A percentile compares a stretch with the other conserved stretches of the same genome.
phyloP scores from a whole-genome alignment of 2,888 invertebrate genomes.

The Calliscelio sp. region DNA sequence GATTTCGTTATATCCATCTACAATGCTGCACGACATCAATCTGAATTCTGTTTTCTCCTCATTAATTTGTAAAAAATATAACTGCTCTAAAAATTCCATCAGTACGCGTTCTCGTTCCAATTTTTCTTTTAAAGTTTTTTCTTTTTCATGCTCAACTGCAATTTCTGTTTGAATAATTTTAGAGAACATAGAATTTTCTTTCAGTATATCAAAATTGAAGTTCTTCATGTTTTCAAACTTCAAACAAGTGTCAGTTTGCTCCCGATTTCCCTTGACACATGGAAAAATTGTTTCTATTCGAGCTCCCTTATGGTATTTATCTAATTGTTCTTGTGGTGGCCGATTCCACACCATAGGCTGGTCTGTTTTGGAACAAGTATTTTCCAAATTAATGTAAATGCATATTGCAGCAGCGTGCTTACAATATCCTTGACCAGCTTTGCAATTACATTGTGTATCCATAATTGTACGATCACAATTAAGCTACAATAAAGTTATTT shows the following conservation, averaged over 20 bases:
- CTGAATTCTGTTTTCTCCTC: not conserved
- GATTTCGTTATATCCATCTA: not conserved
- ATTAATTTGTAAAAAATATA: not conserved
- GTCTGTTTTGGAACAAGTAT: constrained; percentile 26
- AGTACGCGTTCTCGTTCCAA: not conserved
- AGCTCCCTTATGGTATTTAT: constrained; percentile 9
- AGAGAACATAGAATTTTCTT: not conserved
- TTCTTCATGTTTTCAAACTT: not conserved
- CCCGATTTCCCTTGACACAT: not conserved
- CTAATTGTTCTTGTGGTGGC: not conserved
- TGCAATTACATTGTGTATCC: constrained; percentile 20
- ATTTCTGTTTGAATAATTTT: not conserved
- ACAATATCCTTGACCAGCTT: constrained; percentile 18
- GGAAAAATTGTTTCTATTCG: not conserved
- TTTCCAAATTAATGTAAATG: constrained; percentile 8
- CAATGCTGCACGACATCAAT: too few relatives aligned
- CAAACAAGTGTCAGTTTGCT: not conserved
- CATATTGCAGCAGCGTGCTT: constrained; percentile 38
- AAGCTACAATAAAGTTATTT: not conserved
- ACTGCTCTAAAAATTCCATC: not conserved
- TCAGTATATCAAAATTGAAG: not conserved
- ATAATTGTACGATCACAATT: not conserved
- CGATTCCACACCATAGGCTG: constrained; percentile 28
- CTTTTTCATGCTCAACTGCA: not conserved
- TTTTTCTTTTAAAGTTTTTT: not conserved